phyloP scores from a whole-genome alignment of 2,113 vertebrate genomes.

The Psammodynastes pulverulentus region DNA sequence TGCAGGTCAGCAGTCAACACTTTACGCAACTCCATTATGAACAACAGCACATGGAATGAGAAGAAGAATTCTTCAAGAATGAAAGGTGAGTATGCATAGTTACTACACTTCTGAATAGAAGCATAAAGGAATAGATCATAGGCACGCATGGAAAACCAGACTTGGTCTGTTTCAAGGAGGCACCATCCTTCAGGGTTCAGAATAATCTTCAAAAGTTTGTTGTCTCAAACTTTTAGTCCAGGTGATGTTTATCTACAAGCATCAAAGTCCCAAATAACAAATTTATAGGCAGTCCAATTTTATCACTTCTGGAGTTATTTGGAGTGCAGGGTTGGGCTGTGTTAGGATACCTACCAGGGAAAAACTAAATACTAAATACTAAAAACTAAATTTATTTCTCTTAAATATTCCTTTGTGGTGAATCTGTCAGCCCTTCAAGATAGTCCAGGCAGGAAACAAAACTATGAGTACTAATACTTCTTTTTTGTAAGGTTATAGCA shows the following conservation, averaged over 20 bases:
- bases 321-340: neutral
- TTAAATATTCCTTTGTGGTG: neutral
- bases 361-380: too few relatives aligned
- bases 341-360: neutral
- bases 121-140: neutral
- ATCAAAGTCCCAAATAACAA: neutral
- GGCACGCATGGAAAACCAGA: slow-evolving; percentile 11
- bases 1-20: slow-evolving; percentile 51
- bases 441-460: neutral
- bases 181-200: neutral
- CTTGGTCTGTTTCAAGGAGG: neutral
- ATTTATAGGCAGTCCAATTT: neutral
- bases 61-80: neutral
- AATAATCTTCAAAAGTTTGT: neutral
- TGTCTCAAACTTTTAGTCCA: neutral
- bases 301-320: neutral
- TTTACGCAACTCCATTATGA: slow-evolving; percentile 51
- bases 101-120: neutral
- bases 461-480: neutral
- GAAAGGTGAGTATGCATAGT: neutral
- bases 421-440: neutral
- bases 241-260: neutral
- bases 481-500: neutral
- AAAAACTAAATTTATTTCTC: too few relatives aligned
- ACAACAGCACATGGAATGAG: slow-evolving; percentile 30